Evolutionary conservation across 2,888 invertebrate genomes (phyloP).

Genomic region (Glaucopsyche alexis): DNA sequence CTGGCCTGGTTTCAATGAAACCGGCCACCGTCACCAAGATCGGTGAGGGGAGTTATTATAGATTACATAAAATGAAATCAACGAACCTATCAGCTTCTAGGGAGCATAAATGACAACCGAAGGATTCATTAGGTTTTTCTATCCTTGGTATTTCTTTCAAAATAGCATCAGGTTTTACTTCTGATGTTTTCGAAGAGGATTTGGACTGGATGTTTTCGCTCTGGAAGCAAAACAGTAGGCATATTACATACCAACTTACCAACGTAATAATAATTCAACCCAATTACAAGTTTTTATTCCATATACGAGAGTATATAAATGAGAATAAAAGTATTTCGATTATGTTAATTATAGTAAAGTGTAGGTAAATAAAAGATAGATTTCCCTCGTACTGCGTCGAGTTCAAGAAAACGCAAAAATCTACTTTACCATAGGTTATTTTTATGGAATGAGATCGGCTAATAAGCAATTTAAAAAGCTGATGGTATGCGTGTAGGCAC

Average conservation of each 20-base stretch:
- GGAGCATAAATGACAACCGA: constrained; percentile 60
- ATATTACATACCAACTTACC: background rate
- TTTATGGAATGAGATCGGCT: no score
- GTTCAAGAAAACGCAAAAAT: no score
- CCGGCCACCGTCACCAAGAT: no score
- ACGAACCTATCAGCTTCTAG: constrained; percentile 66
- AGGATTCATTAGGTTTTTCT: constrained; percentile 50
- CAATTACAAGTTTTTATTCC: background rate
- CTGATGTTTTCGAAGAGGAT: background rate
- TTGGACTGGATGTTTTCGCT: constrained; percentile 42
- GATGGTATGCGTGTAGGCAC: no score
- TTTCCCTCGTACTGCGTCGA: background rate
- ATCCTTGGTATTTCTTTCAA: constrained; percentile 17
- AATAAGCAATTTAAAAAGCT: no score
- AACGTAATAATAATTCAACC: background rate
- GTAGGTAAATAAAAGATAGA: background rate
- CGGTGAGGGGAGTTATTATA: no score
- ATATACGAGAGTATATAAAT: background rate
- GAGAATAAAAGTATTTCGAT: background rate
- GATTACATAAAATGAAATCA: no score
- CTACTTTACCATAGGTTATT: no score
- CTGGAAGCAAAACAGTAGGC: background rate
- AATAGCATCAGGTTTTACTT: background rate
- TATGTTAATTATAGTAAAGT: background rate
- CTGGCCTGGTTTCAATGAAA: no score